These are phyloP conservation scores for Calcarius lapponicus DNA, from an alignment of 2,797 vertebrate species.

Conservation along the genomic window DNA sequence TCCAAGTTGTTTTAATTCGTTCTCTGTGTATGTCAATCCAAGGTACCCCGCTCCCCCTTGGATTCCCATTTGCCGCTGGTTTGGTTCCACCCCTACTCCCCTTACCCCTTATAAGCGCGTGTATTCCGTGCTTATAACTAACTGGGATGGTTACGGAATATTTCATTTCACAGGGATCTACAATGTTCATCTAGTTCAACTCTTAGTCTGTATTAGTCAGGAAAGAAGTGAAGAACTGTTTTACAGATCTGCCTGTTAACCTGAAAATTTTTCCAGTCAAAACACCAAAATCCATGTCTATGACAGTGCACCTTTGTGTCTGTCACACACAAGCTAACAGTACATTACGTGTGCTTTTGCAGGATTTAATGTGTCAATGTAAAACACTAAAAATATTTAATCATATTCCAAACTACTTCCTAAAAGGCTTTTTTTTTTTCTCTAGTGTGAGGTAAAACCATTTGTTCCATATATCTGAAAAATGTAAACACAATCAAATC, in stretches of 20 bases:
- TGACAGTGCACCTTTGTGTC: background rate
- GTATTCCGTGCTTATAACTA: too few relatives aligned
- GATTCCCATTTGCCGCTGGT: too few relatives aligned
- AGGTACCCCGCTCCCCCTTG: too few relatives aligned
- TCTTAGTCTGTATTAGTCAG: background rate
- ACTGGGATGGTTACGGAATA: too few relatives aligned
- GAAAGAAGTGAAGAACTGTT: background rate
- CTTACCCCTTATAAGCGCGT: too few relatives aligned
- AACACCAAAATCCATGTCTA: background rate
- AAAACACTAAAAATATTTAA: background rate
- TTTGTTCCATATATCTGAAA: background rate
- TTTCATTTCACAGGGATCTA: background rate
- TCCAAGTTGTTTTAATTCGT: too few relatives aligned
- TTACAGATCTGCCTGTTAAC: background rate
- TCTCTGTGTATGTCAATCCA: too few relatives aligned
- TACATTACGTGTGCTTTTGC: background rate
- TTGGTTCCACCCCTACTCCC: too few relatives aligned
- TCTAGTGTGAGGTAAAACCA: background rate
- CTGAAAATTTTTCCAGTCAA: background rate
- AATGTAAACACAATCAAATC: background rate
- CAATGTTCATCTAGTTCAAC: background rate
- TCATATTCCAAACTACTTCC: background rate
- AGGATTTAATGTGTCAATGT: background rate
- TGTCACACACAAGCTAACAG: background rate
- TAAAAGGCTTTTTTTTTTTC: background rate